phyloP scores from a whole-genome alignment of 2,113 vertebrate species.

The Bubo blakistoni region DNA sequence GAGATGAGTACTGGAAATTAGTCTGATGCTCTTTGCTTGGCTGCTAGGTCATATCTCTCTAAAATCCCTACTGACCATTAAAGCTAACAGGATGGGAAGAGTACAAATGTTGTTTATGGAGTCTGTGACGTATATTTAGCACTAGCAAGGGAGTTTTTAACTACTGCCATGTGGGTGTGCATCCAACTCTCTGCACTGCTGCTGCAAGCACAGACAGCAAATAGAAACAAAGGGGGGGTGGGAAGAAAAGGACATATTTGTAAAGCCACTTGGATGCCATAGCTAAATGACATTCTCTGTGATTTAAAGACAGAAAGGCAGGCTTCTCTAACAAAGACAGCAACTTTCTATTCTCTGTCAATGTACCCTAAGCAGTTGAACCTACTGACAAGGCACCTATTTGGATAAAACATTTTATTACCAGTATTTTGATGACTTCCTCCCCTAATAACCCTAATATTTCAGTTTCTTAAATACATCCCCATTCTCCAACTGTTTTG shows the following conservation, averaged over 20 bases:
- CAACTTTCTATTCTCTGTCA: not conserved
- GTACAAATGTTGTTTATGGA: not conserved
- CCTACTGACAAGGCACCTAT: not conserved
- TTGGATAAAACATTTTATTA: not conserved
- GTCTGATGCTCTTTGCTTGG: not conserved
- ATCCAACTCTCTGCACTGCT: not conserved
- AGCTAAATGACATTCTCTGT: not conserved
- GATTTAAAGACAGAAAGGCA: not conserved
- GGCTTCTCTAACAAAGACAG: not conserved
- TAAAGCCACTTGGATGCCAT: not conserved
- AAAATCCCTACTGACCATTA: not conserved
- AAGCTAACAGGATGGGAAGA: not conserved
- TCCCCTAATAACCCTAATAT: not conserved
- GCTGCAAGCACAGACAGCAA: not conserved
- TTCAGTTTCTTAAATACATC: not conserved
- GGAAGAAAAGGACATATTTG: not conserved
- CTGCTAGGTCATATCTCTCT: not conserved
- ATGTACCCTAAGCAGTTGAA: not conserved
- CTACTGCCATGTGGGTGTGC: not conserved
- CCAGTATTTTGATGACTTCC: not conserved
- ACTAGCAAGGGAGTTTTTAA: not conserved
- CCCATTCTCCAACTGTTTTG: not conserved
- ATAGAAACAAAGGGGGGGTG: not conserved
- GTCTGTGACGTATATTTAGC: not conserved
- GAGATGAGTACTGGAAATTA: not conserved